Percentiles rank a stretch among this genome's conserved stretches.
These are phyloP conservation scores for Megaceryle torquata DNA, from an alignment of 2,113 vertebrate species.

Conservation along the genomic window DNA sequence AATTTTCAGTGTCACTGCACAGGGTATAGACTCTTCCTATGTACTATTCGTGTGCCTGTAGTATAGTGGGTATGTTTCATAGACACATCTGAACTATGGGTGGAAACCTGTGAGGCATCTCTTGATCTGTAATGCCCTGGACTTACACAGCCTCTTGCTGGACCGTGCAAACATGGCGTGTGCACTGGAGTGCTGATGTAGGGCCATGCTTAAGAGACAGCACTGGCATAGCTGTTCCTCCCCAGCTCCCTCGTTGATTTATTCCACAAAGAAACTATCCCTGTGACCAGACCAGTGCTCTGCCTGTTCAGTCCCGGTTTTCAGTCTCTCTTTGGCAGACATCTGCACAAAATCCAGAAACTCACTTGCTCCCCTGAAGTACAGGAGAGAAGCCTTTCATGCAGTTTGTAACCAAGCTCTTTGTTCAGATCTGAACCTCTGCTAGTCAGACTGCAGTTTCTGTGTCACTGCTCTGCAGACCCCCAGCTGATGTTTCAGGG, in stretches of 20 bases:
- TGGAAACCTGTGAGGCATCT: neutral
- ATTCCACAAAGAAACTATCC: neutral
- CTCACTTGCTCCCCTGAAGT: neutral
- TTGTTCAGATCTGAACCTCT: neutral
- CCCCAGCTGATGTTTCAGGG: neutral
- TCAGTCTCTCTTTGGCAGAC: neutral
- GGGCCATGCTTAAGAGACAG: neutral
- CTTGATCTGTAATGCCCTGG: neutral
- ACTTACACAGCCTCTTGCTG: neutral
- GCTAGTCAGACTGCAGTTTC: neutral
- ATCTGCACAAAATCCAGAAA: neutral
- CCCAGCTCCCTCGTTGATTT: neutral
- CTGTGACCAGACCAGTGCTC: neutral
- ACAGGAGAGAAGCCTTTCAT: neutral
- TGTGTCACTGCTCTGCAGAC: slow-evolving; percentile 15
- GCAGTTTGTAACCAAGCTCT: neutral
- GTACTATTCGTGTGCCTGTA: neutral
- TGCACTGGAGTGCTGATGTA: neutral
- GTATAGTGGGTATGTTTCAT: neutral
- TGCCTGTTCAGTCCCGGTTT: neutral
- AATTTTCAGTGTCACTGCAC: neutral
- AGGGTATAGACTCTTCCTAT: neutral
- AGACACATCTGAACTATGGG: neutral
- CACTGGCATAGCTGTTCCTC: neutral
- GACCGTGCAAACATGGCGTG: neutral